Percentiles rank a stretch among this genome's conserved stretches.
Evolutionary conservation across 2,113 vertebrate genomes (phyloP).

Genomic region (Atractosteus spatula): DNA sequence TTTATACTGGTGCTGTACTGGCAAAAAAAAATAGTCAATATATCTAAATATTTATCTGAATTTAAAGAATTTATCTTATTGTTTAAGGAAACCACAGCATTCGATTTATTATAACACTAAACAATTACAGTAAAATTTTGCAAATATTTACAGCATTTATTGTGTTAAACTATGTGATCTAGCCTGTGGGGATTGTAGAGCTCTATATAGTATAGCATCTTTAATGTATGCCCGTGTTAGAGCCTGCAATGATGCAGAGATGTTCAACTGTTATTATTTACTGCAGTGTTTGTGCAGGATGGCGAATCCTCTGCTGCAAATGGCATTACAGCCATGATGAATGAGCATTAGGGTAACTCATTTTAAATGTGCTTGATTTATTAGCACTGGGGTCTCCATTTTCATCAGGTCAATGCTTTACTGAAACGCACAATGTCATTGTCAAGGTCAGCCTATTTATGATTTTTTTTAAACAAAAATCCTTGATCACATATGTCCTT

Average conservation of each 20-base stretch:
- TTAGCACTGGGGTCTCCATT: constrained; percentile 93
- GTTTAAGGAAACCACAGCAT: background rate
- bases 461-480: constrained; percentile 71
- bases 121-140: constrained; percentile 73
- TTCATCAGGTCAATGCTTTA: constrained; percentile 98
- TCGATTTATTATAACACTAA: constrained; percentile 65
- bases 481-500: constrained; percentile 77
- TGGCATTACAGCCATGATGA: constrained; percentile 98
- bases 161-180: constrained; percentile 58
- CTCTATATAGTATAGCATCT: constrained; percentile 79
- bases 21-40: background rate
- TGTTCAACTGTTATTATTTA: constrained; percentile 98
- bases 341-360: constrained; percentile 99
- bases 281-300: constrained; percentile 93
- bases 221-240: constrained; percentile 89
- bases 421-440: constrained; percentile 98
- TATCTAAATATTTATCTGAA: background rate
- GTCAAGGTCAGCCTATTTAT: constrained; percentile 96
- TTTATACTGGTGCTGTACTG: no score
- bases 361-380: constrained; percentile 99
- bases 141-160: constrained; percentile 65
- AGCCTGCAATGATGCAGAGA: constrained; percentile 79
- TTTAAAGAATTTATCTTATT: background rate
- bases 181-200: constrained; percentile 59
- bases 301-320: constrained; percentile 91